Evolutionary conservation across 2,888 invertebrate species (phyloP).

Genomic region (Blastobasis adustella): DNA sequence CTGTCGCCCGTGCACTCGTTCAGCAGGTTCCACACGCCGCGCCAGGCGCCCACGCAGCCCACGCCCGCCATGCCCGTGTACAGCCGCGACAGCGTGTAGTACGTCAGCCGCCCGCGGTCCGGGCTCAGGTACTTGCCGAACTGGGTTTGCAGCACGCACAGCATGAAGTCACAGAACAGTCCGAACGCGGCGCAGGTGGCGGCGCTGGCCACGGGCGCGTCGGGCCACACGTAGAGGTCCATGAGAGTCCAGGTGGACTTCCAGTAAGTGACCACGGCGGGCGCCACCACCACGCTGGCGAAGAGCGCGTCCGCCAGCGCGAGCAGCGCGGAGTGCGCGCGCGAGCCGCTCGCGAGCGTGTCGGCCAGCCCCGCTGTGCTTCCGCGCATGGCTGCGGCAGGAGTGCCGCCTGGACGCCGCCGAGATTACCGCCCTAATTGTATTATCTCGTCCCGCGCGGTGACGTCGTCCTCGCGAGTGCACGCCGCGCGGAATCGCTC

Average conservation of each 20-base stretch:
- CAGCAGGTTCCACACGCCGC: constrained; percentile 87
- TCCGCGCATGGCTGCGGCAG: constrained; percentile 75
- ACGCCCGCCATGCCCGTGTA: constrained; percentile 86
- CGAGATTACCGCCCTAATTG: constrained; percentile 54
- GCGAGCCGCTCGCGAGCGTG: constrained; percentile 73
- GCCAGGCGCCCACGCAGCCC: constrained; percentile 91
- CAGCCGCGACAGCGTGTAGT: constrained; percentile 80
- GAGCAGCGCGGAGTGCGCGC: constrained; percentile 68
- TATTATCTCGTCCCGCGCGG: constrained; percentile 60
- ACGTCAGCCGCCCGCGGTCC: constrained; percentile 79
- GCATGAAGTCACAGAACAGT: constrained; percentile 79
- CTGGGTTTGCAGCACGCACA: constrained; percentile 80
- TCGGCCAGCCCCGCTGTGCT: constrained; percentile 80
- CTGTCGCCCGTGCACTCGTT: constrained; percentile 81
- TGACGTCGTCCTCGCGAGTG: constrained; percentile 21
- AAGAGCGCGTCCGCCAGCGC: constrained; percentile 82
- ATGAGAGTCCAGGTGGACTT: constrained; percentile 89
- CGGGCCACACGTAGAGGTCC: constrained; percentile 81
- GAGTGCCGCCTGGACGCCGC: constrained; percentile 36
- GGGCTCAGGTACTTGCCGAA: constrained; percentile 75
- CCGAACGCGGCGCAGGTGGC: constrained; percentile 82
- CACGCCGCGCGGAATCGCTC: too few relatives aligned
- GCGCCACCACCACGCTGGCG: constrained; percentile 83
- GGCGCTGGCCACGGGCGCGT: constrained; percentile 75
- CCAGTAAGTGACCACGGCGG: constrained; percentile 90